phyloP scores from a whole-genome alignment of 2,113 vertebrate species.

The Callospermophilus lateralis region DNA sequence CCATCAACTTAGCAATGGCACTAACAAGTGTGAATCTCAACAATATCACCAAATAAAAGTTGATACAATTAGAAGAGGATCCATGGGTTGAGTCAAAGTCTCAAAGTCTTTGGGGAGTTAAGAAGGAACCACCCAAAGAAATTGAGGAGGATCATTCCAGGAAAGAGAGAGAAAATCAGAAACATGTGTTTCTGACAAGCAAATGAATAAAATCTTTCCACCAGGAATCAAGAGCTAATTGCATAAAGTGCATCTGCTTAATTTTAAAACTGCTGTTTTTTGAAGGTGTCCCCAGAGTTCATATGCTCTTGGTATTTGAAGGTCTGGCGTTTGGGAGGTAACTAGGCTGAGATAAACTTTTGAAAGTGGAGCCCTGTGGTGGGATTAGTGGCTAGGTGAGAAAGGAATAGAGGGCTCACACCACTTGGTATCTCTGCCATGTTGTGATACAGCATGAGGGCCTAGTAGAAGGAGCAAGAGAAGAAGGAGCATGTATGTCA shows the following conservation, averaged over 20 bases:
- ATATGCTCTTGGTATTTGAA: background rate
- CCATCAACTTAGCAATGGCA: background rate
- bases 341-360: background rate
- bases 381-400: background rate
- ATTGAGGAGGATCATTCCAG: background rate
- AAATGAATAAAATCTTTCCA: background rate
- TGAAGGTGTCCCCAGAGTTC: background rate
- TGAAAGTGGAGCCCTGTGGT: accelerated
- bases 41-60: background rate
- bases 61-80: background rate
- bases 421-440: background rate
- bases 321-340: background rate
- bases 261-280: too few species aligned
- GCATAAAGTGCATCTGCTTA: background rate
- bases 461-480: background rate
- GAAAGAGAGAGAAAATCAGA: background rate
- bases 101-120: background rate
- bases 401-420: background rate
- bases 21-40: background rate
- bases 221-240: background rate
- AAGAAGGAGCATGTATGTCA: background rate
- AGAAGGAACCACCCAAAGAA: background rate
- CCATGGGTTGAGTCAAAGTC: background rate
- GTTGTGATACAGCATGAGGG: background rate
- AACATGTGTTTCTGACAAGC: background rate